Conservation (phyloP, 1,140 invertebrate species). For the Trachymyrmex septentrionalis region DNA sequence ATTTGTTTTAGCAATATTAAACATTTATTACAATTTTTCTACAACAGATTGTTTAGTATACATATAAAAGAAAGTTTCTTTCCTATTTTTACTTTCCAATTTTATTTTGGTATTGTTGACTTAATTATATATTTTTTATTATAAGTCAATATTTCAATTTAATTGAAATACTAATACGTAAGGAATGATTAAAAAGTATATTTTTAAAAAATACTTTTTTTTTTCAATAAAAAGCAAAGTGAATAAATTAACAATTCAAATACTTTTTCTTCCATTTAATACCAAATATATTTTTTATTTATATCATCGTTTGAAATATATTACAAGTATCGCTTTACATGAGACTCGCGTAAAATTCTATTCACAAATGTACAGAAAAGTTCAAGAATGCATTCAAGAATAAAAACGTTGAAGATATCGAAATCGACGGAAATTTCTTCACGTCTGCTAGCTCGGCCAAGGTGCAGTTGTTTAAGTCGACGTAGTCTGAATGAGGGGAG, state of each 20-base stretch:
- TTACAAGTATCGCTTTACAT: constrained; percentile 21
- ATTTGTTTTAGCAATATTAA: not conserved
- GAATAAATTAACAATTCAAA: not conserved
- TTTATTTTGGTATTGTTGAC: not conserved
- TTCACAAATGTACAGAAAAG: constrained; percentile 6
- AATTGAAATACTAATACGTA: not conserved
- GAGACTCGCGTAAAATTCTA: constrained; percentile 8
- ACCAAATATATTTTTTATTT: not conserved
- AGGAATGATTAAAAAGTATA: not conserved
- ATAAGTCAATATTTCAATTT: not conserved
- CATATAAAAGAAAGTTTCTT: not conserved
- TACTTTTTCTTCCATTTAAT: constrained; percentile 10
- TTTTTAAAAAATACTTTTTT: not conserved
- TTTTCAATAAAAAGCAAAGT: not conserved
- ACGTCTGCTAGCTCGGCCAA: constrained; percentile 42
- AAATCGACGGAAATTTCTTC: constrained; percentile 20
- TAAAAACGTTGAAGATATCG: constrained; percentile 35
- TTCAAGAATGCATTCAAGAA: constrained; percentile 25
- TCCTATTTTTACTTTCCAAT: not conserved
- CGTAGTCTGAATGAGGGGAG: constrained; percentile 5
- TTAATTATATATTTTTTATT: not conserved
- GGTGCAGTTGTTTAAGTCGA: constrained; percentile 67
- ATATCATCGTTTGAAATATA: not conserved
- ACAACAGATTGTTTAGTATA: not conserved
- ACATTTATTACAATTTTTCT: not conserved